phyloP scores from a whole-genome alignment of 2,888 invertebrate species.

The Thyatira batis region DNA sequence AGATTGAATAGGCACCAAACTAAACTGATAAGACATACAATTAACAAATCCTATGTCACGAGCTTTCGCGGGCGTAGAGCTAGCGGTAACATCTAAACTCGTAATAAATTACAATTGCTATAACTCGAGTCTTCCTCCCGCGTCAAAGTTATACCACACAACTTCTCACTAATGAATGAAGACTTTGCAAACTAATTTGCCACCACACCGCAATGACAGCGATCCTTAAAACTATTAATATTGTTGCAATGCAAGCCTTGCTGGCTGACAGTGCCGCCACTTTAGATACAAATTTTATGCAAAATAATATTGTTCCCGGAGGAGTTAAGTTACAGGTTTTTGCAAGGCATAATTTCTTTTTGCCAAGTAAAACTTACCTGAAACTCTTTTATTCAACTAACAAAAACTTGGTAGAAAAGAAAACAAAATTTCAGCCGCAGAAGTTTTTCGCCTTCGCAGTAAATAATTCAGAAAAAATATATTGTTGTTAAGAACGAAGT shows the following conservation, averaged over 20 bases:
- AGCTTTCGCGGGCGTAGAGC: constrained; percentile 22
- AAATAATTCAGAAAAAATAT: not conserved
- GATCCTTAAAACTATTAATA: constrained; percentile 48
- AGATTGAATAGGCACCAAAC: too few relatives aligned
- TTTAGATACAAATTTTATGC: not conserved
- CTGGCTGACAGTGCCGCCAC: constrained; percentile 5
- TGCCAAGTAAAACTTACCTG: not conserved
- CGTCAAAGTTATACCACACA: constrained; percentile 54
- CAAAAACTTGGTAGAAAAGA: too few relatives aligned
- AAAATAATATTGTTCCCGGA: not conserved
- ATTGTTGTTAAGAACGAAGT: not conserved
- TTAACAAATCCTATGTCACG: constrained; percentile 22
- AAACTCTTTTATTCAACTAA: not conserved
- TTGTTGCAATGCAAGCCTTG: constrained; percentile 24
- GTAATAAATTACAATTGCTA: constrained; percentile 42
- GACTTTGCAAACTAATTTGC: constrained; percentile 64
- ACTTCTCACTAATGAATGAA: constrained; percentile 63
- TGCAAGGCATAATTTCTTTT: not conserved
- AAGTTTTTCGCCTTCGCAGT: not conserved
- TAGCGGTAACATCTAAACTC: constrained; percentile 16
- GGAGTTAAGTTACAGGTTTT: not conserved
- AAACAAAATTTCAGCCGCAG: not conserved
- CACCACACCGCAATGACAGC: constrained; percentile 48
- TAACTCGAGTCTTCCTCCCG: constrained; percentile 24
- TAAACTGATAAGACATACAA: constrained; percentile 15